Evolutionary conservation across 2,113 vertebrate genomes (phyloP), one percentile per base, ranked within the genome.

Genomic region (Charadrius vociferus): DNA sequence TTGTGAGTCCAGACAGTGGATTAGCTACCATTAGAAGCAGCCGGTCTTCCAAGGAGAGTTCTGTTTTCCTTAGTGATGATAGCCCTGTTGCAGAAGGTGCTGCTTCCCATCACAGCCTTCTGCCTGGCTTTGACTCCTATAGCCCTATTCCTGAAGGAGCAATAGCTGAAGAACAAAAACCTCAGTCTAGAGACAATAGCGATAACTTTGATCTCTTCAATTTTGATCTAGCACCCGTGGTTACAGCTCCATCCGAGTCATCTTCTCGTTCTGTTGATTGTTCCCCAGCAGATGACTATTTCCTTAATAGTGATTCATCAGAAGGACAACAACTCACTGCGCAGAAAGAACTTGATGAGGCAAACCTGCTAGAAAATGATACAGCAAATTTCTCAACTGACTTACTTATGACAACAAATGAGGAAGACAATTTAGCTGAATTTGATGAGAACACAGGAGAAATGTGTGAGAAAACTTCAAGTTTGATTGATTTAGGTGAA

Each of bases 21-120:
- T 92, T 99, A 97, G 99, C 98, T 96, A 99, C 99, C 37, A 99
- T 99, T 85, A 98, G 99, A 95, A 99, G 99, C 95, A 99, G 99
- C 83, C 98, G 99, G 20, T 99, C 99, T 39, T 99, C 99, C 62
- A 99, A 99, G 73, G 99, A 99, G 96, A 99, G 99, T 86, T 99
- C 99, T 3, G 99, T 99, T 95, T 99, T 99, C 82, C 99, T 99
- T 41, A 99, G 99, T 94, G 99, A 99, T 70, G 99, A 99, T 43
- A 99, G 99, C 70, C 99, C 99, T 22, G 96, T 99, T 17, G 99
- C 97, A 72, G 99, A 99, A 94, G 97, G 98, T 47, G 84, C 94
- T 16, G 98, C 97, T 67, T 90, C 98, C 34, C 98, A 99, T 92
- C 98, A 99, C 79, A 99, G 98, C 91, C 97, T 98, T 19, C 98